These are phyloP conservation scores for Scarus forsteni DNA, from an alignment of 2,797 vertebrate species.

Conservation along the genomic window DNA sequence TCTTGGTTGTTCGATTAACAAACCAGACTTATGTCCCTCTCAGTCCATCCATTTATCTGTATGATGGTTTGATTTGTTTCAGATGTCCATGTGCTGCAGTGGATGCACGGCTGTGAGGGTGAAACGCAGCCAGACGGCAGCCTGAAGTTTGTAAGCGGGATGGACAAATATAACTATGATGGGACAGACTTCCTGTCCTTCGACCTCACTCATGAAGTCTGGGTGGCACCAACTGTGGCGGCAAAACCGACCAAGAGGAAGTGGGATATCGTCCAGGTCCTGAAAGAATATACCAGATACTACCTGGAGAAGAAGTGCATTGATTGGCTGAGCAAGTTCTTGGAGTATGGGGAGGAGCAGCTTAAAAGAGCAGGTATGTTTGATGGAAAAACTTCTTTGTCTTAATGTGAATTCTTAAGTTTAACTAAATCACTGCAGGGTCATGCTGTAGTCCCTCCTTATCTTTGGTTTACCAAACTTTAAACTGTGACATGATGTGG, in stretches of 20 bases:
- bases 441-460: not conserved
- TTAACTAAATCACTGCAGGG: not conserved
- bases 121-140: fast-evolving
- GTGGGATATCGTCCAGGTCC: slow-evolving; percentile 74
- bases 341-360: fast-evolving
- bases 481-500: too few relatives aligned
- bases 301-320: slow-evolving; percentile 84
- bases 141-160: fast-evolving
- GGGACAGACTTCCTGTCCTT: slow-evolving; percentile 76
- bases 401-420: not conserved
- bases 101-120: slow-evolving; percentile 74
- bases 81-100: slow-evolving; percentile 76
- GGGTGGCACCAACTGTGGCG: slow-evolving; percentile 35
- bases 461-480: too few relatives aligned
- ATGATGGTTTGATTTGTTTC: not conserved
- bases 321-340: slow-evolving; percentile 73
- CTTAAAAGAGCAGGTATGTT: not conserved
- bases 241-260: slow-evolving; percentile 70
- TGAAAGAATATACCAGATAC: slow-evolving; percentile 82
- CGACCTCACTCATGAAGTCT: not conserved
- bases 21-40: not conserved
- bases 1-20: too few relatives aligned
- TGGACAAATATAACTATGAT: slow-evolving; percentile 78
- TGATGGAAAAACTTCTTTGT: not conserved
- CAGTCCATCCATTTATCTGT: not conserved